Conservation (phyloP, 2,113 vertebrate species). For the Paraplagusia blochii region DNA sequence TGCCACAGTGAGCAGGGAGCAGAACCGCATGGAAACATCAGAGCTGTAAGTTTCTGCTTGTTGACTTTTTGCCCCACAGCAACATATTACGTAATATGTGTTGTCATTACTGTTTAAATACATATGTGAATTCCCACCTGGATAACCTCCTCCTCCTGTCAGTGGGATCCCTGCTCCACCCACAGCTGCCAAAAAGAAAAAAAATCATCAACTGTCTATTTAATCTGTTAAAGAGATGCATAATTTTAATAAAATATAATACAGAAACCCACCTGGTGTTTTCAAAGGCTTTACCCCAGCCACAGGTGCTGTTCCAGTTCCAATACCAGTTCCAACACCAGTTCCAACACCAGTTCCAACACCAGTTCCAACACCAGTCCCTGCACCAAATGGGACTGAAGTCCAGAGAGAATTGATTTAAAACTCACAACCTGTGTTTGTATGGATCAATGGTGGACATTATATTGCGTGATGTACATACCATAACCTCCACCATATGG, state of each 20-base stretch:
- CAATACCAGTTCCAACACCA: neutral
- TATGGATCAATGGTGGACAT: neutral
- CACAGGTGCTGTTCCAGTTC: constrained; percentile 9
- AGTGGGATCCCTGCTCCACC: constrained; percentile 63
- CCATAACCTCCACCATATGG: constrained; percentile 54
- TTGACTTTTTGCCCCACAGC: too few relatives aligned
- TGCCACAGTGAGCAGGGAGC: constrained; percentile 49
- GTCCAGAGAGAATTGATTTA: constrained; percentile 1
- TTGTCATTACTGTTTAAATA: neutral
- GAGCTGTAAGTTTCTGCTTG: too few relatives aligned
- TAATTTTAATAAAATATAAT: neutral
- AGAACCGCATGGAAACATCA: constrained; percentile 5
- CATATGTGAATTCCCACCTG: constrained; percentile 35
- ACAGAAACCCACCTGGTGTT: constrained; percentile 57
- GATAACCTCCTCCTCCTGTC: constrained; percentile 51
- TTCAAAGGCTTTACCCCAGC: constrained; percentile 72
- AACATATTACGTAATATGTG: too few relatives aligned
- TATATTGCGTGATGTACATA: constrained; percentile 3
- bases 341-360: constrained; percentile 5
- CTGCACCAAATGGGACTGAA: constrained; percentile 53
- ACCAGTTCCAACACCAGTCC: constrained; percentile 35
- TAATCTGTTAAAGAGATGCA: neutral
- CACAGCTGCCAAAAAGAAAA: constrained; percentile 26
- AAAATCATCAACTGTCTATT: constrained; percentile 1
- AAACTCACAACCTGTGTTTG: neutral